Evolutionary conservation across 2,888 invertebrate species (phyloP).

Genomic region (Eupeodes luniger): DNA sequence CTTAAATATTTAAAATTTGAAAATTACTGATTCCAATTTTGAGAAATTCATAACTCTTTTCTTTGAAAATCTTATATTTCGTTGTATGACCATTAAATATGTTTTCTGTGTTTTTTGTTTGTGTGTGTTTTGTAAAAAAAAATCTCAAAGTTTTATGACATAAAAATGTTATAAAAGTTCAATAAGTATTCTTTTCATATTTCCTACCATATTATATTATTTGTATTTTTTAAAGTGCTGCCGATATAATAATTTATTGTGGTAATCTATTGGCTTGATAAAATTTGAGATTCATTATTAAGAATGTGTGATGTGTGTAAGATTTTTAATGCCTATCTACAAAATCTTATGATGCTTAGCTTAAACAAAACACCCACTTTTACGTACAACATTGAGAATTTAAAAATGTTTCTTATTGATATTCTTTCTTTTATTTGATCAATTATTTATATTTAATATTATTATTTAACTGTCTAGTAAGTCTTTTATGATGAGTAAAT

Average conservation of each 20-base stretch:
- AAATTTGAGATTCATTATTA: background rate
- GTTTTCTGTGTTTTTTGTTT: background rate
- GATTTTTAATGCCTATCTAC: background rate
- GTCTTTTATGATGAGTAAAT: constrained; percentile 5
- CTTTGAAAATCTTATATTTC: background rate
- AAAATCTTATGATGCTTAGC: background rate
- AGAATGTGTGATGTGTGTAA: background rate
- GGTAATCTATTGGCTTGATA: no score
- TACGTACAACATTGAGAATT: background rate
- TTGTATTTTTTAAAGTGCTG: background rate
- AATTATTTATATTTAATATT: background rate
- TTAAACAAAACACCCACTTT: background rate
- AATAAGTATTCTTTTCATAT: no score
- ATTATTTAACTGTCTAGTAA: background rate
- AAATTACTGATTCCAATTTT: background rate
- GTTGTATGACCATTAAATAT: background rate
- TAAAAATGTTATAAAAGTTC: background rate
- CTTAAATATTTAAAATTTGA: background rate
- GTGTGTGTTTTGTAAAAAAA: no score
- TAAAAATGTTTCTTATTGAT: background rate
- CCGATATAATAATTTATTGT: no score
- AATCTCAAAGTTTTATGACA: no score
- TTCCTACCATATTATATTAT: background rate
- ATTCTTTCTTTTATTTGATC: background rate
- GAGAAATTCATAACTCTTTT: background rate